Base-by-base conservation (phyloP, 2,113 vertebrate genomes). In the Cheirogaleus medius region DNA sequence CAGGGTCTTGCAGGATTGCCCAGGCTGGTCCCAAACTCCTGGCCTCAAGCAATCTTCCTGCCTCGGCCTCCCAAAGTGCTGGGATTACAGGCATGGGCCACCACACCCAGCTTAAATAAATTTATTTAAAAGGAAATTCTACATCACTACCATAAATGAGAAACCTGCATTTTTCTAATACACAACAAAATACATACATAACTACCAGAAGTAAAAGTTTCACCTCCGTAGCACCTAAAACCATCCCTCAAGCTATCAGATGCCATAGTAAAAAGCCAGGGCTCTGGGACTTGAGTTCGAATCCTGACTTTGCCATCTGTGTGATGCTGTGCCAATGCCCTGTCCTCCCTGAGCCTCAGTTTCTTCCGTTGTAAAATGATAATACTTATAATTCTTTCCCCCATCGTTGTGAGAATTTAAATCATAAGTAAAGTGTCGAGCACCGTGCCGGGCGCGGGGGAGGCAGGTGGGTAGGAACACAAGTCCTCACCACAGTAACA, bases 91-190 rank as follows among this genome's bases (percentile, higher is more conserved):
- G 13, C 7, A 6, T 44, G 39, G 29, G 39, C 39, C 13, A 44
- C 71, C 3, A 1, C 4, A 14, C 25, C 25, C 1, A 4, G 39
- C 25, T 42, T 14, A 15, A 44, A 44, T 44, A 29, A 74, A 29
- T 17, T 34, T 69, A 86, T 63, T 94, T 83, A 73, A 87, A 96
- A 88, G 44, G 60, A 80, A 95, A 92, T n/a, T n/a, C 44, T 21
- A 12, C 0, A 23, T 27, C 4, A 9, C 23, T 64, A 18, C 14
- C 52, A 1, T 20, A 10, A 39, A 49, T 5, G 68, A 58, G 56
- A 84, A 58, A 25, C 8, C 15, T 73, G 0, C 58, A 14, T 74
- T 87, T 92, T 84, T 81, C 58, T 44, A 39, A 37, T 25, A 21
- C 42, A 47, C 6, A 29, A n/a, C 32, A 27, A 69, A 71, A 64